phyloP scores from a whole-genome alignment of 1,140 invertebrate genomes.

The honey bee (Apis mellifera) region Amel_HAv3.1 CM009942.2:9457501-9458000 shows the following conservation, averaged over 20 bases:
- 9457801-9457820: neutral
- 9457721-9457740: too few relatives aligned
- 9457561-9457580: neutral
- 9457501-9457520: neutral
- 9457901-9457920: neutral
- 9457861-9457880: too few relatives aligned
- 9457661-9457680: too few relatives aligned
- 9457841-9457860: neutral
- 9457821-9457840: neutral
- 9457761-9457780: neutral
- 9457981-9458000: neutral
- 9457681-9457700: too few relatives aligned
- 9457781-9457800: neutral
- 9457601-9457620: neutral
- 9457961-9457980: neutral
- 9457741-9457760: too few relatives aligned
- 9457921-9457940: neutral
- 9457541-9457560: neutral
- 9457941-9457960: neutral
- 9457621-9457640: neutral
- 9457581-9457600: neutral
- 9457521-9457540: neutral
- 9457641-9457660: too few relatives aligned
- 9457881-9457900: neutral
- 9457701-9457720: too few relatives aligned